A percentile compares a stretch with the other conserved stretches of the same genome.
phyloP scores from a whole-genome alignment of 1,140 invertebrate genomes.

The Lutraria rhynchaena region DNA sequence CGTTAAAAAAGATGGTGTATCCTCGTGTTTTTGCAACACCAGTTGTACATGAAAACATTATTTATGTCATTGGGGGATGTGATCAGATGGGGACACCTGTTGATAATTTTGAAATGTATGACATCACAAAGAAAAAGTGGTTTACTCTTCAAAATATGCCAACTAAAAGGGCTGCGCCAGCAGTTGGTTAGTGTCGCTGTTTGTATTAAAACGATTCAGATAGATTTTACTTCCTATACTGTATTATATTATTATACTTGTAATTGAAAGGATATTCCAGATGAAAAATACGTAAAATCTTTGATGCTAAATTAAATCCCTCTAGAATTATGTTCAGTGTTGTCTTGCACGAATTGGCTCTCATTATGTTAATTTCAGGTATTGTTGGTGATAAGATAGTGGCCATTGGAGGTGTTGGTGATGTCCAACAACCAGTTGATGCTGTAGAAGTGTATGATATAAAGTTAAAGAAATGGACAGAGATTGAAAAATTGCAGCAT shows the following conservation, averaged over 20 bases:
- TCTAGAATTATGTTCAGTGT: too few relatives aligned
- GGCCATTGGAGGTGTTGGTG: constrained; percentile 77
- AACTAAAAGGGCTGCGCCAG: constrained; percentile 77
- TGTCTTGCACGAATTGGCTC: too few relatives aligned
- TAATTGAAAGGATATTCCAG: too few relatives aligned
- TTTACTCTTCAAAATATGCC: constrained; percentile 73
- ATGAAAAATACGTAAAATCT: too few relatives aligned
- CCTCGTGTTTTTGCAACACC: constrained; percentile 78
- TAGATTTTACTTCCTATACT: too few relatives aligned
- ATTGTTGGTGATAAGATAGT: constrained; percentile 76
- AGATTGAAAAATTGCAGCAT: constrained; percentile 67
- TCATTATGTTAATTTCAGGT: constrained; percentile 26
- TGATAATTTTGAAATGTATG: constrained; percentile 76
- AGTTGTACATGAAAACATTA: constrained; percentile 65
- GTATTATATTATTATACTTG: too few relatives aligned
- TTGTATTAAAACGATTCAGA: too few relatives aligned
- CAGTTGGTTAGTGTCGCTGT: too few relatives aligned
- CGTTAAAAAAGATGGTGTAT: constrained; percentile 70
- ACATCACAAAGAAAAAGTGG: constrained; percentile 76
- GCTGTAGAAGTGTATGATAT: constrained; percentile 78
- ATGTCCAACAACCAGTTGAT: constrained; percentile 76
- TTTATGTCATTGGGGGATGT: constrained; percentile 81
- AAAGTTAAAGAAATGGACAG: constrained; percentile 74
- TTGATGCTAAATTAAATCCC: too few relatives aligned
- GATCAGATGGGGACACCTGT: constrained; percentile 77